A percentile compares a stretch with the other conserved stretches of the same genome.
Evolutionary conservation across 1,140 invertebrate species (phyloP).

Genomic region (Rhagoletis pomonella): DNA sequence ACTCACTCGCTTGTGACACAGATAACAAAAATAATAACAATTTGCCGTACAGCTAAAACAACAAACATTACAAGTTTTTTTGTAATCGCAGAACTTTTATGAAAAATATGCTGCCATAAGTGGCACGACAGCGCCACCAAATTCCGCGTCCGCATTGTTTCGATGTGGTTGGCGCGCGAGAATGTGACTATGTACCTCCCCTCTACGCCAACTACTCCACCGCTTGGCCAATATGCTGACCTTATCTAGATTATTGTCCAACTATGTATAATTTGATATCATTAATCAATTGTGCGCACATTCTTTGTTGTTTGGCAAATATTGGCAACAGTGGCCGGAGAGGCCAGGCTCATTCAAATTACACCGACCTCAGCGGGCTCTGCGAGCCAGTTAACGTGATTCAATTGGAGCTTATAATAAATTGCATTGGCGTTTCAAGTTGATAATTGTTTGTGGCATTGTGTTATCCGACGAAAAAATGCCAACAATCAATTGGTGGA

Average conservation of each 20-base stretch:
- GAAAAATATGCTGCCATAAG: slow-evolving; percentile 28
- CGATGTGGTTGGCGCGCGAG: background rate
- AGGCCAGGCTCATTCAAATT: background rate
- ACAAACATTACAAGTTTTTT: background rate
- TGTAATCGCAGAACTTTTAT: slow-evolving; percentile 23
- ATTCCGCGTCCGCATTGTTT: background rate
- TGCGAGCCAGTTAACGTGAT: background rate
- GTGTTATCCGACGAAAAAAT: slow-evolving; percentile 29
- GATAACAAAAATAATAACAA: slow-evolving; percentile 19
- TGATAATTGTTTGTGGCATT: slow-evolving; percentile 44
- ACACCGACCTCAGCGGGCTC: background rate
- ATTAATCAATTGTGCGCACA: slow-evolving; percentile 42
- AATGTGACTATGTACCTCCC: background rate
- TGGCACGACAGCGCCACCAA: background rate
- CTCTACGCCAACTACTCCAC: background rate
- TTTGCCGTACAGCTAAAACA: background rate
- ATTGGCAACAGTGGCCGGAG: background rate
- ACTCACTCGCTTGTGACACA: background rate
- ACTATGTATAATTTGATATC: slow-evolving; percentile 52
- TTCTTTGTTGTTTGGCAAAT: slow-evolving; percentile 14
- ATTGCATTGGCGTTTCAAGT: slow-evolving; percentile 29
- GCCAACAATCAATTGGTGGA: slow-evolving; percentile 51
- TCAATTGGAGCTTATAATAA: slow-evolving; percentile 13
- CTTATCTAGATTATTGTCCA: slow-evolving; percentile 52
- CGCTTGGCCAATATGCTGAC: too few species aligned